These are phyloP conservation scores for Papilio gigon DNA, from an alignment of 2,888 invertebrate genomes.

Conservation along the genomic window DNA sequence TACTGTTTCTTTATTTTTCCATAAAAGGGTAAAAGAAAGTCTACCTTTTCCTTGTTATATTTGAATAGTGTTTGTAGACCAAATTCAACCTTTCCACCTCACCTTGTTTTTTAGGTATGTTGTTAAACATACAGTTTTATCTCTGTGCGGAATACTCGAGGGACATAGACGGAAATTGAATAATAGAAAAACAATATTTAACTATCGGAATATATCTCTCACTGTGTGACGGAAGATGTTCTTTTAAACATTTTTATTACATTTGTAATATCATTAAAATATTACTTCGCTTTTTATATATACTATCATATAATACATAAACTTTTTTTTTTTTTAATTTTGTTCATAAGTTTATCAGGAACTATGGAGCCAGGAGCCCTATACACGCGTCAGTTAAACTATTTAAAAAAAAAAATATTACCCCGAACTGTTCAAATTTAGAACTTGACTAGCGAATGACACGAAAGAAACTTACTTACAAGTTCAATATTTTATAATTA, in stretches of 20 bases:
- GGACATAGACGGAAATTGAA: background rate
- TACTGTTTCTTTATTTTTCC: too few relatives aligned
- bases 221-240: background rate
- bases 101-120: slow-evolving; percentile 19
- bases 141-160: slow-evolving; percentile 11
- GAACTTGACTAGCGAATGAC: background rate
- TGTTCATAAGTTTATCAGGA: too few relatives aligned
- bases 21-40: too few relatives aligned
- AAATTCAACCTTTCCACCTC: slow-evolving; percentile 8
- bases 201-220: background rate
- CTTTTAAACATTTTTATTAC: background rate
- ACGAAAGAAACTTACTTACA: background rate
- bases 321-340: too few relatives aligned
- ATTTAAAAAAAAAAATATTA: too few relatives aligned
- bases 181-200: slow-evolving; percentile 17
- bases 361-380: too few relatives aligned
- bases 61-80: slow-evolving; percentile 5
- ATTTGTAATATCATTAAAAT: background rate
- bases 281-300: too few relatives aligned
- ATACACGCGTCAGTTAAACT: too few relatives aligned
- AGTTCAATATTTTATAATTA: too few relatives aligned
- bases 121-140: slow-evolving; percentile 31
- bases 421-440: background rate
- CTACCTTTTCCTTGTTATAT: background rate
- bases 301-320: too few relatives aligned